Base-by-base conservation (phyloP, 2,797 vertebrate genomes). In the Oreortyx pictus region DNA sequence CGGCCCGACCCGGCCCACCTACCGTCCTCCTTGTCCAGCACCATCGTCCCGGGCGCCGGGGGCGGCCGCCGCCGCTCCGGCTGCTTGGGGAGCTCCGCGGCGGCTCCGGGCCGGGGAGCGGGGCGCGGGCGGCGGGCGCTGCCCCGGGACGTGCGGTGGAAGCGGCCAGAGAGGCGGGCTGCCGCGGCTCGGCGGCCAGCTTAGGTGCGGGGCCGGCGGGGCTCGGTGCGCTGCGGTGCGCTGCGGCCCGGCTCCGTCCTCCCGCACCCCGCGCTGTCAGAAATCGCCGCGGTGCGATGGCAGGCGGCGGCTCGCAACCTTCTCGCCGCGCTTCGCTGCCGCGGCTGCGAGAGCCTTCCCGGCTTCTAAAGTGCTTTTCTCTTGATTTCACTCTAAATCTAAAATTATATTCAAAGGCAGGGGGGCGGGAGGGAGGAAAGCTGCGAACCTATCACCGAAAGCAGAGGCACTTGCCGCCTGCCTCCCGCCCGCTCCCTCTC, bases 21-120 rank as follows among this genome's bases (percentile, higher is more conserved):
- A 99, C 99, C 99, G 98, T 99, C 98, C 97, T 99, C 99, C 98
- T 98, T 99, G 97, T 98, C 98, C 97, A 99, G 97, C 98, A 99
- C 99, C 99, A 99, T 99, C 94, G 98, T 98, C 98, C 97, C 98
- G 97, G 98, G 97, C 98, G 98, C 98, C 96, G 98, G 98, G 97
- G 84, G 91, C 98, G 98, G 98, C 85, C 77, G 83, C 86, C 88
- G 91, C 91, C 91, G 98, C 98, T 98, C 98, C 97, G 97, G 98
- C 98, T 98, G 82, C 73, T 41, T 82, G 67, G 61, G 98, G 98
- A 98, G 98, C 97, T 99, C 98, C 98, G 98, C 98, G 97, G 97
- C 98, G 96, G 23, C 83, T 50, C 49, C 75, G 68, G 62, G 50
- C 22, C 73, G 62, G 27, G 43, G 33, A 37, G 43, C 61, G 68